Percentiles rank a stretch among this genome's conserved stretches.
Conservation (phyloP, 2,797 vertebrate genomes). For the Rhinoraja longicauda region DNA sequence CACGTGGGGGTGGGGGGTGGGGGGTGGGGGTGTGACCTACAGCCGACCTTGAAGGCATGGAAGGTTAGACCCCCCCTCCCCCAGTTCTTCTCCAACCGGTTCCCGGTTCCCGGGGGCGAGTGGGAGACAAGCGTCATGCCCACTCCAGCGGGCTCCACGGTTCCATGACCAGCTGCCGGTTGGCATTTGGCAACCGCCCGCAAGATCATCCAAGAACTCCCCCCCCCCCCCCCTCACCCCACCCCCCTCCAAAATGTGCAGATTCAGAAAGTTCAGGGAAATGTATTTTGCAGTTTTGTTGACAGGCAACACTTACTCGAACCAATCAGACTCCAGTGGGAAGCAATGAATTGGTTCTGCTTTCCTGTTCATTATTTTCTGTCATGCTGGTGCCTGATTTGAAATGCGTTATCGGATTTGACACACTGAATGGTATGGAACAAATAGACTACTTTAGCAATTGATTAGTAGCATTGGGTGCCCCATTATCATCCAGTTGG, state of each 20-base stretch:
- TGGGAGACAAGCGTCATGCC: too few relatives aligned
- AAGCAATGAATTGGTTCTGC: slow-evolving; percentile 73
- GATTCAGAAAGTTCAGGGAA: slow-evolving; percentile 70
- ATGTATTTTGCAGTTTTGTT: slow-evolving; percentile 77
- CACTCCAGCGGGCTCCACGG: too few relatives aligned
- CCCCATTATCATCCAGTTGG: slow-evolving; percentile 82
- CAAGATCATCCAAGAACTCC: too few relatives aligned
- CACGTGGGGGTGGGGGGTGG: too few relatives aligned
- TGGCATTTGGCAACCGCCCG: too few relatives aligned
- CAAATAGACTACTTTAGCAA: slow-evolving; percentile 79
- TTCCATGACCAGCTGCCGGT: too few relatives aligned
- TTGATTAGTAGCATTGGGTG: slow-evolving; percentile 77
- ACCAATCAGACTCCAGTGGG: slow-evolving; percentile 79
- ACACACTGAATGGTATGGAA: slow-evolving; percentile 72
- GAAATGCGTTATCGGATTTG: slow-evolving; percentile 80
- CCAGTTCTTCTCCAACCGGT: too few relatives aligned
- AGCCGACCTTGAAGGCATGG: too few relatives aligned
- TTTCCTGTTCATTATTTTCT: slow-evolving; percentile 82
- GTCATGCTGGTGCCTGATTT: slow-evolving; percentile 81
- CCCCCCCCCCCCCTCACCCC: too few relatives aligned
- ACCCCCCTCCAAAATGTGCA: slow-evolving; percentile 48
- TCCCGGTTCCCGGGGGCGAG: too few relatives aligned
- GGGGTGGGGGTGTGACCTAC: too few relatives aligned
- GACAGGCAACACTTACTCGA: slow-evolving; percentile 80
- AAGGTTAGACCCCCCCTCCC: too few relatives aligned